A percentile compares a stretch with the other conserved stretches of the same genome.
Evolutionary conservation across 1,140 invertebrate species (phyloP).

Genomic region (Eriosoma lanigerum): DNA sequence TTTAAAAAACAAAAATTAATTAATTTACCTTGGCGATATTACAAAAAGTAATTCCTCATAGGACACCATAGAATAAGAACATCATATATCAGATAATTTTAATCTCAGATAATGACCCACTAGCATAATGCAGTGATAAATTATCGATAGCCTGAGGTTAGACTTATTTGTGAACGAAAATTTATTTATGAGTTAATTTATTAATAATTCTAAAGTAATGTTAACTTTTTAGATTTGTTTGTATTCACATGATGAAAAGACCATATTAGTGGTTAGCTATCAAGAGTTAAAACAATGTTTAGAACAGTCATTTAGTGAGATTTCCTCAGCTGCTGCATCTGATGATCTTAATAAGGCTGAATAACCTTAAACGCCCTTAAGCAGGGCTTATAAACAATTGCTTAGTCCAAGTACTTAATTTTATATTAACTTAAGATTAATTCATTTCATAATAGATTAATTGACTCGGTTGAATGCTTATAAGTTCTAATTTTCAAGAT

Average conservation of each 20-base stretch:
- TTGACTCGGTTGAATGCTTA: slow-evolving; percentile 17
- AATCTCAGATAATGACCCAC: no score
- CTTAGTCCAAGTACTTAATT: slow-evolving; percentile 43
- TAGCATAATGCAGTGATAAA: no score
- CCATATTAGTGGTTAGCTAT: slow-evolving; percentile 91
- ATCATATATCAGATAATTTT: no score
- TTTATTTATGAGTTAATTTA: neutral
- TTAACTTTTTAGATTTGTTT: slow-evolving; percentile 75
- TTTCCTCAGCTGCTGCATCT: slow-evolving; percentile 64
- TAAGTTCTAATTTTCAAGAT: slow-evolving; percentile 33
- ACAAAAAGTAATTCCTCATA: no score
- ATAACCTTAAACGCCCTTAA: slow-evolving; percentile 33
- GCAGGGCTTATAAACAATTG: neutral
- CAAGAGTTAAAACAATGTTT: slow-evolving; percentile 92
- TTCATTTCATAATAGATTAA: slow-evolving; percentile 8
- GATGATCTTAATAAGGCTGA: slow-evolving; percentile 44
- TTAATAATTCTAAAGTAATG: neutral
- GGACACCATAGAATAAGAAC: no score
- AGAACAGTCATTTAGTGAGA: slow-evolving; percentile 86
- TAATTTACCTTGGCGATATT: no score
- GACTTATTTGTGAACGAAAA: no score
- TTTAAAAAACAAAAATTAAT: no score
- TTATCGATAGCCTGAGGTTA: no score
- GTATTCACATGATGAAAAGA: slow-evolving; percentile 94
- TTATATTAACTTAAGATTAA: slow-evolving; percentile 6